Conservation (phyloP, 2,797 vertebrate genomes). For the Clarias laeviceps region DNA sequence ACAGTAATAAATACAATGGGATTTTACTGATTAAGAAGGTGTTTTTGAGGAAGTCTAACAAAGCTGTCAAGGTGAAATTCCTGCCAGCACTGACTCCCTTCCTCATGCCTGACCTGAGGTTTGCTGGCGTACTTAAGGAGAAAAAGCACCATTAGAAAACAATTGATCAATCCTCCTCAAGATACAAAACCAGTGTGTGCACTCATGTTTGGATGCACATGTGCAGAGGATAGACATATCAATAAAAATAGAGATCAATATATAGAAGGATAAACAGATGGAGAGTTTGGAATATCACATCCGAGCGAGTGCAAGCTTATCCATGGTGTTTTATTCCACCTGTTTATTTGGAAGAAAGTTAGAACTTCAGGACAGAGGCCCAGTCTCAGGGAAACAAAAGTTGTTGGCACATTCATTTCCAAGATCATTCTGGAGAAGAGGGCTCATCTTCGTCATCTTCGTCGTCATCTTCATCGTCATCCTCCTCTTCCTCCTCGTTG, state of each 20-base stretch:
- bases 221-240: not conserved
- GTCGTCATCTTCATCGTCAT: slow-evolving; percentile 78
- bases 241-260: slow-evolving; percentile 25
- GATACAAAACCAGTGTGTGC: slow-evolving; percentile 18
- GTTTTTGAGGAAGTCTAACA: slow-evolving; percentile 31
- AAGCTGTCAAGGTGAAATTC: slow-evolving; percentile 26
- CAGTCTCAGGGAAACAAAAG: slow-evolving; percentile 13
- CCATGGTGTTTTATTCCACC: slow-evolving; percentile 45
- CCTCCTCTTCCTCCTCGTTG: slow-evolving; percentile 81
- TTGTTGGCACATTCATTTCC: not conserved
- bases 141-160: slow-evolving; percentile 47
- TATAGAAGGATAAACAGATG: slow-evolving; percentile 12
- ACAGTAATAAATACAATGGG: slow-evolving; percentile 55
- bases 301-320: slow-evolving; percentile 55
- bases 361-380: not conserved
- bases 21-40: slow-evolving; percentile 10
- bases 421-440: slow-evolving; percentile 80
- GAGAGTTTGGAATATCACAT: slow-evolving; percentile 42
- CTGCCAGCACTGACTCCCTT: not conserved
- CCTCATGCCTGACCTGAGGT: slow-evolving; percentile 35
- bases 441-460: slow-evolving; percentile 68
- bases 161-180: slow-evolving; percentile 12
- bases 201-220: not conserved
- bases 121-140: slow-evolving; percentile 17
- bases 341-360: slow-evolving; percentile 13